Evolutionary conservation across 35 echinoderm and acorn worm genomes (phyloP), one percentile per base, ranked within the genome.

Genomic region (Apostichopus japonicus): DNA sequence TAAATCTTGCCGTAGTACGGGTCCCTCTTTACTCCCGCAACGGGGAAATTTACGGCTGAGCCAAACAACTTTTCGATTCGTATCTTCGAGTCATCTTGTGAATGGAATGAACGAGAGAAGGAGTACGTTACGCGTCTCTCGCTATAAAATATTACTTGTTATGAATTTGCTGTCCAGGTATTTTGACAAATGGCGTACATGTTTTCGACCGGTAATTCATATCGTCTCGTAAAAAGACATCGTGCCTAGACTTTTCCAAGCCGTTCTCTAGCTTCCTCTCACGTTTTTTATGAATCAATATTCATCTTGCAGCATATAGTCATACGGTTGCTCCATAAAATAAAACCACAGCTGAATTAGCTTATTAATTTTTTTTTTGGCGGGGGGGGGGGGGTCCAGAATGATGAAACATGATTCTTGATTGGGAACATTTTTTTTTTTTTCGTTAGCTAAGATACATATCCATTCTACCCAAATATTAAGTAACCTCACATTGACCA

Each of bases 151-250:
- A 83, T 54, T 24, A 54, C 33, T 17, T 83, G 79, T 83, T 83
- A 83, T 83, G 79, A 83, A 83, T 53, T 83, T 33, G 79, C 79
- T 83, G 79, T 83, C 79, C 54, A 83, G 11, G 14, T 83, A 83
- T 83, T 15, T 54, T 83, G 79, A 83, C 79, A 54, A 83, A 83
- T 83, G 79, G 54, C 33, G 2, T 83, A 67, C 63, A 67, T 19
- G 10, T 67, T 10, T 19, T 67, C 11, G 63, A 67, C 63, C 63
- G 8, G 19, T 67, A 67, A 67, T 67, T 67, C 63, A 67, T 19
- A 67, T 19, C 19, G 63, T 15, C 63, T 67, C 19, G 63, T 19
- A 67, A 67, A 67, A 10, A 67, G 63, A 44, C 63, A 15, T 67
- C 63, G 0, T 67, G 19, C 63, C 63, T 19, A 8, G 63, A 67